Base-by-base conservation (phyloP, 2,113 vertebrate genomes). In the Gambusia affinis region DNA sequence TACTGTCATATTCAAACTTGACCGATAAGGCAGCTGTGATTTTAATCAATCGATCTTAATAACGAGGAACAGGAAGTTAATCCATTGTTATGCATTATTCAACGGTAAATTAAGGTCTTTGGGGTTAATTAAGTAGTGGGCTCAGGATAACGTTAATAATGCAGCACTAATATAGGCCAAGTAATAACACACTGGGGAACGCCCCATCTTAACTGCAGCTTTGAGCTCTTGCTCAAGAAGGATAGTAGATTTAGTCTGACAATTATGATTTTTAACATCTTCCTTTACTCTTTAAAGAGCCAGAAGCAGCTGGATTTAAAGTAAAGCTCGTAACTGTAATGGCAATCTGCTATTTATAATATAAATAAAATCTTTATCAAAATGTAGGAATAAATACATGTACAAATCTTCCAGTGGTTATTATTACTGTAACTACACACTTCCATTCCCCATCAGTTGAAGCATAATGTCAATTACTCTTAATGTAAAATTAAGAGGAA, bases 91-190 rank as follows among this genome's bases (percentile, higher is more conserved):
- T 83, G 85, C 85, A 91, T 92, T 93, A 92, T 92, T 90, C 90
- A 81, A 87, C 78, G 33, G 78, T 92, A 93, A 94, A 94, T 93
- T 80, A 91, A 91, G 92, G 92, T 92, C 93, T 92, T 87, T 42
- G 84, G 86, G 92, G 94, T 94, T 95, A 94, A 95, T 95, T 92
- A 94, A 92, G 85, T 83, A 79, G 76, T 84, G 82, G 73, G 79
- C 86, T 90, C 88, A 92, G 90, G 92, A 92, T 88, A 89, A 84
- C 85, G 91, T 92, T 95, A 92, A 93, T 92, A 92, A 93, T 91
- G 85, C 88, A 92, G 91, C 85, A 91, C 87, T 90, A 91, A 89
- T 90, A 88, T 70, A 76, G 77, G 79, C 78, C 88, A 92, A 88
- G 89, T 92, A 91, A 88, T 91, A 92, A 84, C 72, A 89, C 81